phyloP scores from a whole-genome alignment of 2,797 vertebrate species.

The Muscicapa striata region DNA sequence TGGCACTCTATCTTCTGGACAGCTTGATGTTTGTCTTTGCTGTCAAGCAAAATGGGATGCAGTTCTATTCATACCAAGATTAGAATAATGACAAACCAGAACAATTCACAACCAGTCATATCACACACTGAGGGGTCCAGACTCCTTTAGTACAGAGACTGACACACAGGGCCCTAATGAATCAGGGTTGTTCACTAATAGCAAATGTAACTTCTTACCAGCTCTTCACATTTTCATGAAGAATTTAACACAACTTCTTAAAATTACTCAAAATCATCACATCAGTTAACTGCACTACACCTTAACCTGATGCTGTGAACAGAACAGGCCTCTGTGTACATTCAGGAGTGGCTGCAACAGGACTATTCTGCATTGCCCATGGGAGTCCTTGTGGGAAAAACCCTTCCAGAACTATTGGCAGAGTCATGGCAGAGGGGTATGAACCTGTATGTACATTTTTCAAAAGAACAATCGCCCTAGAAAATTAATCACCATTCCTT shows the following conservation, averaged over 20 bases:
- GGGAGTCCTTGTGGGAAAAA: not conserved
- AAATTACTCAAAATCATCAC: not conserved
- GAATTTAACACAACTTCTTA: not conserved
- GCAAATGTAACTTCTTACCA: not conserved
- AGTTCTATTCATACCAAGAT: constrained; percentile 55
- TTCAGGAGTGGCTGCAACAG: not conserved
- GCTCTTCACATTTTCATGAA: not conserved
- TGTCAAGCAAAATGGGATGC: constrained; percentile 57
- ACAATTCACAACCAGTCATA: not conserved
- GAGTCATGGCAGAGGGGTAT: not conserved
- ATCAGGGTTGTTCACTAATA: not conserved
- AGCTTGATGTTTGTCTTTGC: constrained; percentile 70
- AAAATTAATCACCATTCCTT: not conserved
- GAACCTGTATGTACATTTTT: accelerated
- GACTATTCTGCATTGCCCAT: not conserved
- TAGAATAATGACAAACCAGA: constrained; percentile 58
- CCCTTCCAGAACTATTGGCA: not conserved
- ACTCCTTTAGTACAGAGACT: not conserved
- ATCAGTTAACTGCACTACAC: not conserved
- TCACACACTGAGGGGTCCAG: not conserved
- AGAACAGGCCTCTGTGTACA: not conserved
- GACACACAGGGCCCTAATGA: not conserved
- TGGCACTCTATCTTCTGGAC: constrained; percentile 61
- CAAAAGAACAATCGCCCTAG: not conserved
- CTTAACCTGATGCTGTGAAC: not conserved